phyloP scores from a whole-genome alignment of 2,888 invertebrate species.

The Pyrgus malvae region DNA sequence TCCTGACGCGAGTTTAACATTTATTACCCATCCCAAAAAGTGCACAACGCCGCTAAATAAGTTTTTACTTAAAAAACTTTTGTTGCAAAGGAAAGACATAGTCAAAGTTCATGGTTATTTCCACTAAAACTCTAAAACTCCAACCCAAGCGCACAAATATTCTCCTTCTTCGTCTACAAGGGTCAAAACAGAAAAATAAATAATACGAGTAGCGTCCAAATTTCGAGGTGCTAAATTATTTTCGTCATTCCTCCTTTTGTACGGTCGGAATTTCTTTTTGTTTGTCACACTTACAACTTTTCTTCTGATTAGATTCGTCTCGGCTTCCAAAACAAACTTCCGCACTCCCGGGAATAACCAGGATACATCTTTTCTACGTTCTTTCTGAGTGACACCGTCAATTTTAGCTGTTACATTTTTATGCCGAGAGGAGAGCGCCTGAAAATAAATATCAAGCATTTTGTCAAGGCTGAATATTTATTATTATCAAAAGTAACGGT shows the following conservation, averaged over 20 bases:
- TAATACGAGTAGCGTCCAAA: conserved; percentile 9
- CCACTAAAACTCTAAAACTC: background rate
- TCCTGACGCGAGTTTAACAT: no score
- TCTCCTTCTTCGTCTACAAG: background rate
- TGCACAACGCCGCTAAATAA: no score
- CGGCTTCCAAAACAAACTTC: conserved; percentile 23
- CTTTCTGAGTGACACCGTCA: conserved; percentile 1
- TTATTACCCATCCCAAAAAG: no score
- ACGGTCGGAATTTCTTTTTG: conserved; percentile 19
- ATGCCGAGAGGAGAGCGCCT: no score
- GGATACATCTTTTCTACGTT: conserved; percentile 16
- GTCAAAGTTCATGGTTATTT: background rate
- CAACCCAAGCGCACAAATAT: background rate
- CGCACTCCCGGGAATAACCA: conserved; percentile 14
- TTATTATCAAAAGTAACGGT: no score
- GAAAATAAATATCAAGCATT: no score
- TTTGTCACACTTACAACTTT: conserved; percentile 27
- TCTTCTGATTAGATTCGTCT: conserved; percentile 26
- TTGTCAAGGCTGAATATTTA: no score
- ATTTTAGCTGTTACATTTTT: conserved; percentile 4
- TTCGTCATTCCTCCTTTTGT: conserved; percentile 8
- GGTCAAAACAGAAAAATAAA: conserved; percentile 1
- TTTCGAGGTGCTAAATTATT: conserved; percentile 19
- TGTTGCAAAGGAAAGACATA: background rate
- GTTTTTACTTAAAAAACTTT: no score